Evolutionary conservation across 2,797 vertebrate species (phyloP).

Genomic region (Toxotes lorentzi): DNA sequence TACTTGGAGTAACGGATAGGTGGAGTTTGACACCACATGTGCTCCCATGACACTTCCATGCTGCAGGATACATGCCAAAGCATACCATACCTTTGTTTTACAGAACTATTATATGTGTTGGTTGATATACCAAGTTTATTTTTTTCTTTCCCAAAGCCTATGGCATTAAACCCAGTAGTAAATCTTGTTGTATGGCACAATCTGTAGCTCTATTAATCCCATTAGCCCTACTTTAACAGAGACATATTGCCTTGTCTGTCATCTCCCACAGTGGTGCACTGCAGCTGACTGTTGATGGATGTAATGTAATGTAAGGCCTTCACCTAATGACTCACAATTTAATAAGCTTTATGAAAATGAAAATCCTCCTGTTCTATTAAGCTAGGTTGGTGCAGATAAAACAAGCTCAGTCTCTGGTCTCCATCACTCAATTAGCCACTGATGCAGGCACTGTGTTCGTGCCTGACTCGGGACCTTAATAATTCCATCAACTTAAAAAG

Average conservation of each 20-base stretch:
- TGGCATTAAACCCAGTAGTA: constrained; percentile 7
- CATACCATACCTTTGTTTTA: neutral
- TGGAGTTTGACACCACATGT: neutral
- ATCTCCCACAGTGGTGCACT: constrained; percentile 11
- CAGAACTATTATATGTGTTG: neutral
- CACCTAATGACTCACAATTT: neutral
- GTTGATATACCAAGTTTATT: neutral
- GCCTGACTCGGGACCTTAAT: neutral
- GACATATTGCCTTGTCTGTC: neutral
- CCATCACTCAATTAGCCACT: neutral
- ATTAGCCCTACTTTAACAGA: constrained; percentile 37
- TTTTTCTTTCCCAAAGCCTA: neutral
- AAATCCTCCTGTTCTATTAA: neutral
- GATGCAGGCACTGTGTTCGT: neutral
- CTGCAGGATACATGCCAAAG: too few species aligned
- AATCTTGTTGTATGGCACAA: constrained; percentile 8
- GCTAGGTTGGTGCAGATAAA: neutral
- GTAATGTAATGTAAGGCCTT: constrained; percentile 2
- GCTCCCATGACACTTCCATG: neutral
- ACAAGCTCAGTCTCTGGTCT: neutral
- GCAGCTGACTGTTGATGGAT: constrained; percentile 18
- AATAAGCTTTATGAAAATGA: neutral
- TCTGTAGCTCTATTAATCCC: constrained; percentile 28
- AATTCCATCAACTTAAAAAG: neutral
- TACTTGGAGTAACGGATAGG: neutral